Base-by-base conservation (phyloP, 1,140 invertebrate genomes). In the Lordiphosa collinella region DNA sequence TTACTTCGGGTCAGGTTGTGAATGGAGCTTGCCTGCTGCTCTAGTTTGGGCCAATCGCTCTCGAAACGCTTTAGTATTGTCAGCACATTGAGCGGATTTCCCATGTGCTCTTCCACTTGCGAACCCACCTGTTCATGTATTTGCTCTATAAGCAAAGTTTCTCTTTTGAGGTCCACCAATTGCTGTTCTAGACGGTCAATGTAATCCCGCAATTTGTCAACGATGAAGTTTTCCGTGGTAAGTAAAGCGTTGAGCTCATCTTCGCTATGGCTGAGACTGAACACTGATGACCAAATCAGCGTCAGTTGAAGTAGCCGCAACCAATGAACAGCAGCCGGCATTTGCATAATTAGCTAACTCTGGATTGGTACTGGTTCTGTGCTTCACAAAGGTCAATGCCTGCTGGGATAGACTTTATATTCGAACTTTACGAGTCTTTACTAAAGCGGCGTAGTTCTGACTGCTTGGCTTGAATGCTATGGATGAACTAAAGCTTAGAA, bases 11-110 rank as follows among this genome's bases (percentile, higher is more conserved):
- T 22, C 2, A 72, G 18, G 0, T 50, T 47, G 2, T 48, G 32
- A 1, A 63, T 66, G 3, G 40, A 53, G 50, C 68, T 66, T 0
- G 85, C 85, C 43, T 57, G 56, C 32, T 62, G 37, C 13, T 69
- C 68, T 4, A 88, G 11, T 8, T 9, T 34, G 0, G 94, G 93
- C 93, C 96, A 96, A 89, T 98, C 97, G 4, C 94, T 92, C 0
- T 97, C 96, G 55, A 99, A 91, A 70, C 96, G 92, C 90, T 99
- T 99, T 7, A 99, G 95, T 25, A 99, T 91, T n/a, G 97, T 92
- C 88, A 97, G 98, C 18, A 97, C 96, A 91, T 99, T 99, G 40
- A 99, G 95, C 0, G 98, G 98, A 91, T 99, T 99, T 1, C 93
- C 93, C 44, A 99, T 90, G 88, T 97, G 96, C 63, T 93, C 92